These are phyloP conservation scores for Ptyas mucosa DNA, from an alignment of 2,113 vertebrate genomes.

Conservation along the genomic window DNA sequence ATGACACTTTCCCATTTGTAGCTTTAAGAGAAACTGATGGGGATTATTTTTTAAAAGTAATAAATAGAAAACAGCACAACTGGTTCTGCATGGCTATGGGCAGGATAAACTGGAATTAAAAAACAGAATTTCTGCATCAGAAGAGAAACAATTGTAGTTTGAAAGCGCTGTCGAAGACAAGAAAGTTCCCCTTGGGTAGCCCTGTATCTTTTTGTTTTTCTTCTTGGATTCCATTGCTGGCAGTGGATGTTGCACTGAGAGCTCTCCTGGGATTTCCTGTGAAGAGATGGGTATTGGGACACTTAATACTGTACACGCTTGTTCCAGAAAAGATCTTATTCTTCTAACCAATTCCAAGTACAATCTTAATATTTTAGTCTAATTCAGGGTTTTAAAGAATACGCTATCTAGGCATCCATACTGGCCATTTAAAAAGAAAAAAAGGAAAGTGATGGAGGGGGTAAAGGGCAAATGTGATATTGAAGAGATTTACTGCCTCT, in stretches of 20 bases:
- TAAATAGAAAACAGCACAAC: slow-evolving; percentile 75
- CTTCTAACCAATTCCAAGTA: background rate
- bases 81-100: slow-evolving; percentile 45
- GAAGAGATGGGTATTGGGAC: slow-evolving; percentile 5
- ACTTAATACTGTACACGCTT: background rate
- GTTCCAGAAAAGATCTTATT: slow-evolving; percentile 23
- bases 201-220: background rate
- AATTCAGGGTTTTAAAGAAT: slow-evolving; percentile 55
- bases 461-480: slow-evolving; percentile 28
- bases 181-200: background rate
- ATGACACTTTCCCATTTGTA: slow-evolving; percentile 92
- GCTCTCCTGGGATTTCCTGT: slow-evolving; percentile 24
- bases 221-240: slow-evolving; percentile 30
- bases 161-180: slow-evolving; percentile 43
- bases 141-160: slow-evolving; percentile 24
- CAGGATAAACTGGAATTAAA: slow-evolving; percentile 45
- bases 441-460: background rate
- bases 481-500: slow-evolving; percentile 31
- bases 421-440: slow-evolving; percentile 40
- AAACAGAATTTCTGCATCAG: slow-evolving; percentile 33
- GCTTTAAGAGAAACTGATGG: slow-evolving; percentile 45
- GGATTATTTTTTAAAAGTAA: slow-evolving; percentile 58
- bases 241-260: slow-evolving; percentile 15
- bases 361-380: slow-evolving; percentile 19
- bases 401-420: slow-evolving; percentile 48